These are phyloP conservation scores for Auanema freiburgensis DNA, from an alignment of 2,888 invertebrate species.

Conservation along the genomic window DNA sequence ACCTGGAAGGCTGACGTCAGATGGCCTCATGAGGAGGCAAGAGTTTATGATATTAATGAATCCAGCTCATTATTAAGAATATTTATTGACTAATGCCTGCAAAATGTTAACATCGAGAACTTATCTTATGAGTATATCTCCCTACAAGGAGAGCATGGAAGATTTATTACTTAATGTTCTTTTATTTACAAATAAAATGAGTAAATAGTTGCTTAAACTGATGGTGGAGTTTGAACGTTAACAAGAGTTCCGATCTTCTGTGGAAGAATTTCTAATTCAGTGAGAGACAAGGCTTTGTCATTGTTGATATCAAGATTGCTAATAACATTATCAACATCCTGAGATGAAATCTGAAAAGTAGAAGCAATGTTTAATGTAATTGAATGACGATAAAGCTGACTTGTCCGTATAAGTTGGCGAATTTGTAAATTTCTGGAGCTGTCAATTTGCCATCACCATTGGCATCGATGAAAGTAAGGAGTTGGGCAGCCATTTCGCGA, in stretches of 20 bases:
- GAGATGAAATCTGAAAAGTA: conserved; percentile 8
- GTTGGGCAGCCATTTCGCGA: conserved; percentile 51
- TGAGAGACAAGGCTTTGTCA: conserved; percentile 12
- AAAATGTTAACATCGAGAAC: too few species aligned
- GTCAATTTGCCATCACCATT: conserved; percentile 51
- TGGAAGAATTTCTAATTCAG: conserved; percentile 9
- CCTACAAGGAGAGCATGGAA: too few species aligned
- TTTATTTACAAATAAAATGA: too few species aligned
- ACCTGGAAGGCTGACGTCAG: too few species aligned
- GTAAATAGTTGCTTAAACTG: too few species aligned
- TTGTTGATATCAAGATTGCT: conserved; percentile 10
- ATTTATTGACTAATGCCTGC: too few species aligned
- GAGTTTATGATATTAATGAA: too few species aligned
- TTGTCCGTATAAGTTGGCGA: conserved; percentile 33
- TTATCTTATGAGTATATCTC: too few species aligned
- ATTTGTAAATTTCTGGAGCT: conserved; percentile 45
- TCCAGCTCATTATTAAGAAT: too few species aligned
- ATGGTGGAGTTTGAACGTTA: conserved; percentile 14
- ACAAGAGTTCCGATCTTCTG: conserved; percentile 12
- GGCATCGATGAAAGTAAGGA: conserved; percentile 51
- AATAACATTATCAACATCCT: conserved; percentile 10
- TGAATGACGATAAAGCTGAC: conserved; percentile 5
- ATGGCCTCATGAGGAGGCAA: too few species aligned
- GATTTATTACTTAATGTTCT: too few species aligned
- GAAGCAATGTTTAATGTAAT: neutral